These are phyloP conservation scores for Rhodeus uyekii DNA, from an alignment of 2,797 vertebrate genomes.

Conservation along the genomic window DNA sequence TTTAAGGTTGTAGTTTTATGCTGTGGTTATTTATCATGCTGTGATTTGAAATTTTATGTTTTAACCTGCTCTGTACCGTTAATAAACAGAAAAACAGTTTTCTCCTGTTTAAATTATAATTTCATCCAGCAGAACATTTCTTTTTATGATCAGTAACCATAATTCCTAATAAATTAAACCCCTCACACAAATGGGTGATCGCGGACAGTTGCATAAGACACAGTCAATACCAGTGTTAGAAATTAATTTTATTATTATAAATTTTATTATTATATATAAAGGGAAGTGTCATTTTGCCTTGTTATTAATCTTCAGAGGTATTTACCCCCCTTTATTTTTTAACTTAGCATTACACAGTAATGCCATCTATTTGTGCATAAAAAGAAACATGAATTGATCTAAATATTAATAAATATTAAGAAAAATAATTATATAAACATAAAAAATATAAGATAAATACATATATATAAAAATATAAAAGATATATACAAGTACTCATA, in stretches of 20 bases:
- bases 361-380: background rate
- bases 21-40: constrained; percentile 38
- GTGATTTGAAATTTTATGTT: constrained; percentile 13
- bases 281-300: background rate
- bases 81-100: background rate
- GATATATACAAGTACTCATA: background rate
- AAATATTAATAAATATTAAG: background rate
- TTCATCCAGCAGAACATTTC: background rate
- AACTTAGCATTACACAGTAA: background rate
- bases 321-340: background rate
- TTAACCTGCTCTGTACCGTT: background rate
- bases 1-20: constrained; percentile 39
- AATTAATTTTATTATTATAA: background rate
- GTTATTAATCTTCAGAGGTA: background rate
- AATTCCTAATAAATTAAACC: constrained; percentile 7
- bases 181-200: background rate
- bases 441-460: background rate
- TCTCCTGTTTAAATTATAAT: background rate
- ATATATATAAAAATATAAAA: background rate
- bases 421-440: background rate
- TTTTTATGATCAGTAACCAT: background rate
- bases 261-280: too few relatives aligned
- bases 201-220: background rate
- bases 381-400: background rate
- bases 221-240: background rate